Conservation (phyloP, 2,113 vertebrate species). For the Lepus timidus region DNA sequence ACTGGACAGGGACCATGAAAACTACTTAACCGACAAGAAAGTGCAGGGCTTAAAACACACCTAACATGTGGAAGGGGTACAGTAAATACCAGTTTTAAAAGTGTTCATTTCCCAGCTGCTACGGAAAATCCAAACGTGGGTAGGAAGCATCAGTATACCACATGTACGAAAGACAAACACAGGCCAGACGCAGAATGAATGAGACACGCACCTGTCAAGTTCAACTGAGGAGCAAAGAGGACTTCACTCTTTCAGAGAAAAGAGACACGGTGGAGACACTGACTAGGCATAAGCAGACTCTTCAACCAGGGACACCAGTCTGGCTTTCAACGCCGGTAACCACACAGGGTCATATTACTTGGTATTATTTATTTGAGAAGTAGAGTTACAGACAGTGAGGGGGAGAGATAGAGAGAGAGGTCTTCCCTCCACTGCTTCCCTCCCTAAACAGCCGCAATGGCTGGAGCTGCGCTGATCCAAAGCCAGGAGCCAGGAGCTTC, state of each 20-base stretch:
- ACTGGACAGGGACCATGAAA: not conserved
- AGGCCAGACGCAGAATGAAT: not conserved
- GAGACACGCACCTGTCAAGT: not conserved
- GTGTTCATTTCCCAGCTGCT: conserved; percentile 34
- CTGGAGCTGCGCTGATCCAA: too few species aligned
- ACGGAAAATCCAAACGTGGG: not conserved
- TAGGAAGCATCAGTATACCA: not conserved
- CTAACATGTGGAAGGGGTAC: not conserved
- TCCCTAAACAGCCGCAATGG: too few species aligned
- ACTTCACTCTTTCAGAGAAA: not conserved
- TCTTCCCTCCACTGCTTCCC: too few species aligned
- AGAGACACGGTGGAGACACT: not conserved
- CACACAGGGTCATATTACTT: not conserved
- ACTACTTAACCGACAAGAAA: not conserved
- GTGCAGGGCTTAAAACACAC: not conserved
- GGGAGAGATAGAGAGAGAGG: too few species aligned
- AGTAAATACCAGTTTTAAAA: not conserved
- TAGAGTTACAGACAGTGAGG: too few species aligned
- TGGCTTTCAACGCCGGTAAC: not conserved
- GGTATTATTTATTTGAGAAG: too few species aligned
- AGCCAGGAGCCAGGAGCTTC: too few species aligned
- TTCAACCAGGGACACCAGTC: not conserved
- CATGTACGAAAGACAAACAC: not conserved
- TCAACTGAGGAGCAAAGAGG: not conserved
- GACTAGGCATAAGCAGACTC: not conserved